phyloP scores from a whole-genome alignment of 2,113 vertebrate species.

The Hassar affinis region DNA sequence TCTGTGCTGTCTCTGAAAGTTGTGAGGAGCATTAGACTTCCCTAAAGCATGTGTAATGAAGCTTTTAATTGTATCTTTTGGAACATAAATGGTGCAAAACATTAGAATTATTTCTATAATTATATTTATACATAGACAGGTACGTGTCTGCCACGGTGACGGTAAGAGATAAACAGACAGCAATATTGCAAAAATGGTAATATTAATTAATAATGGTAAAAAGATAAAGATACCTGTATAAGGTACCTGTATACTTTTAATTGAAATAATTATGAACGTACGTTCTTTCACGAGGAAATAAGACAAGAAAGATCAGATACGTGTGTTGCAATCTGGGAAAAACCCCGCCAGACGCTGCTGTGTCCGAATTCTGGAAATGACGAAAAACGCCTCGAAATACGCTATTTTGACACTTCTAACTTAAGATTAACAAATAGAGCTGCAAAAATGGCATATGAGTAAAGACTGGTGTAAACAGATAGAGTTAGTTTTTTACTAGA shows the following conservation, averaged over 20 bases:
- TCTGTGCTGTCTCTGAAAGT: background rate
- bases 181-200: background rate
- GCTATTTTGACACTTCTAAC: background rate
- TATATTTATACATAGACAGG: too few relatives aligned
- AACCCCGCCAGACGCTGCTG: background rate
- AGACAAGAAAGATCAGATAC: background rate
- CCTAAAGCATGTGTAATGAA: background rate
- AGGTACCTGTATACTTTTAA: too few relatives aligned
- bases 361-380: background rate
- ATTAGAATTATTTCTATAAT: background rate
- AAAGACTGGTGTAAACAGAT: background rate
- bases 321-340: background rate
- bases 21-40: background rate
- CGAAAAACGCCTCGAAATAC: too few relatives aligned
- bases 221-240: too few relatives aligned
- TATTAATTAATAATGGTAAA: too few relatives aligned
- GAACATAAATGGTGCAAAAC: background rate
- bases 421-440: background rate
- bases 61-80: background rate
- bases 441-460: background rate
- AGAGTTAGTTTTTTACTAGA: background rate
- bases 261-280: background rate
- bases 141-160: background rate
- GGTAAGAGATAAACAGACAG: background rate
- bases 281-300: background rate